These are phyloP conservation scores for Tetropium fuscum DNA, from an alignment of 2,888 invertebrate genomes.

Conservation along the genomic window DNA sequence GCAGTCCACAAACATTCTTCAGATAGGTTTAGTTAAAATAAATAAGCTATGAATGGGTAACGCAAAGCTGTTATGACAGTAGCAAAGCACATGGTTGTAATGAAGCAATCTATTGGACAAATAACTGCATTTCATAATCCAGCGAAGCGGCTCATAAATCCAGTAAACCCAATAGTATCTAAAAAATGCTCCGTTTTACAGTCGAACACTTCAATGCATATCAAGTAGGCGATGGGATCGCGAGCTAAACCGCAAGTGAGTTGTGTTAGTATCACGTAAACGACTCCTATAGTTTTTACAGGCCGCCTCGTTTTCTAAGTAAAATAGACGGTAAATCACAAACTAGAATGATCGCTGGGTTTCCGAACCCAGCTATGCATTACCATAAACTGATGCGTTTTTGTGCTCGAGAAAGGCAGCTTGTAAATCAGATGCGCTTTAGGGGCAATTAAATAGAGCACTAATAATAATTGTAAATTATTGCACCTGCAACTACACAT, in stretches of 20 bases:
- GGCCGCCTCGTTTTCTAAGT: slow-evolving; percentile 17
- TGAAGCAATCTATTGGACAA: slow-evolving; percentile 29
- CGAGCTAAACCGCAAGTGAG: slow-evolving; percentile 25
- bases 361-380: slow-evolving; percentile 11
- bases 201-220: slow-evolving; percentile 45
- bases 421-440: slow-evolving; percentile 1
- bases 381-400: slow-evolving; percentile 14
- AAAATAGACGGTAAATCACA: slow-evolving; percentile 19
- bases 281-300: slow-evolving; percentile 32
- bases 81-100: slow-evolving; percentile 16
- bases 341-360: background rate
- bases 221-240: slow-evolving; percentile 39
- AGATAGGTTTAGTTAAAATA: no score
- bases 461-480: no score
- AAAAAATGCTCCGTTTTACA: slow-evolving; percentile 42
- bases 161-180: slow-evolving; percentile 30
- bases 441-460: no score
- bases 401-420: slow-evolving; percentile 1
- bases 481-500: no score
- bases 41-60: no score
- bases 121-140: slow-evolving; percentile 37
- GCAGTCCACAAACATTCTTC: no score
- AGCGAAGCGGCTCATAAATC: slow-evolving; percentile 34
- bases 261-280: slow-evolving; percentile 31
- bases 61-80: no score